These are phyloP conservation scores for Caiman crocodilus DNA, from an alignment of 2,797 vertebrate genomes.

Conservation along the genomic window DNA sequence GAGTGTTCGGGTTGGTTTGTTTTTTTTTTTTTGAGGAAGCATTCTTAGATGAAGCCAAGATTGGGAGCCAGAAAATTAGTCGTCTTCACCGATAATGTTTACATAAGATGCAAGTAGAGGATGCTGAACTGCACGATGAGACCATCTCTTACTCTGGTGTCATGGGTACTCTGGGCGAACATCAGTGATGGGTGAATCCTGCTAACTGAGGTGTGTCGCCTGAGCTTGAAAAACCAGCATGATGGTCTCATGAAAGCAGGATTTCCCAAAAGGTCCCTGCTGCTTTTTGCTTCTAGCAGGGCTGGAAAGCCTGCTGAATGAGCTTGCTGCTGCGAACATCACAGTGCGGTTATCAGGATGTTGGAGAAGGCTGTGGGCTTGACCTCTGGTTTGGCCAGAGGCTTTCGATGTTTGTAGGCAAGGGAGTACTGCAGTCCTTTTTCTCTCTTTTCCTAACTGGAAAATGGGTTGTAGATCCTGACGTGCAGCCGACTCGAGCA, in stretches of 20 bases:
- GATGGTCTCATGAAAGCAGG: not conserved
- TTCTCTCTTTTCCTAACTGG: not conserved
- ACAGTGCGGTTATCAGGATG: not conserved
- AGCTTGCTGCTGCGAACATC: not conserved
- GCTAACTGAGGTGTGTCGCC: not conserved
- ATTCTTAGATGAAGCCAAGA: not conserved
- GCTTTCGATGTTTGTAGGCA: not conserved
- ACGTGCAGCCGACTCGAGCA: too few relatives aligned
- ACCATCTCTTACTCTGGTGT: not conserved
- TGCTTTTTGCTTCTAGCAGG: not conserved
- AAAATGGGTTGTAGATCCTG: too few relatives aligned
- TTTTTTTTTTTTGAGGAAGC: not conserved
- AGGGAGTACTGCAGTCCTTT: not conserved
- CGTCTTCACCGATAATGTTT: not conserved
- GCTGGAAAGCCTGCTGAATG: not conserved
- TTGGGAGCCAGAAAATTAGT: slow-evolving; percentile 12
- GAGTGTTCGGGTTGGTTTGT: not conserved
- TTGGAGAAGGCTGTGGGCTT: not conserved
- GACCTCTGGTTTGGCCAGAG: fast-evolving
- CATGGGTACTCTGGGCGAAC: not conserved
- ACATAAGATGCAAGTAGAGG: slow-evolving; percentile 28
- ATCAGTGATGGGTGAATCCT: not conserved
- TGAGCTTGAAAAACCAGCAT: not conserved
- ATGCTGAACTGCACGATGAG: not conserved
- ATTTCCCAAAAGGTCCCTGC: not conserved